Evolutionary conservation across 2,888 invertebrate genomes (phyloP), one percentile per base, ranked within the genome.

Genomic region (Cremastobaeus sp.): DNA sequence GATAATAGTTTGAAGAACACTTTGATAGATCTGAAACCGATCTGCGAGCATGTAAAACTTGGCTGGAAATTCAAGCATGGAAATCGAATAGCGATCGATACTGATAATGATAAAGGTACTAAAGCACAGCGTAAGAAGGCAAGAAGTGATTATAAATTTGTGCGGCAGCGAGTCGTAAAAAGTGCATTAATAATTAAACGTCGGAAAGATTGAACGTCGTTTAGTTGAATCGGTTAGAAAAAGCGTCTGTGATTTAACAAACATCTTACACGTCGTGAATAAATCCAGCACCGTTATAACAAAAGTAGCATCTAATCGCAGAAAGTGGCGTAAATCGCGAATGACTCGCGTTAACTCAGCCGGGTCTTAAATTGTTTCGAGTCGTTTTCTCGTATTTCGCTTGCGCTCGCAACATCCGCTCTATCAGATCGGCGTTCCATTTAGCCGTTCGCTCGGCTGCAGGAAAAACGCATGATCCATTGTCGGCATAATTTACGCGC

Each of bases 401-500:
- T 12, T 18, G 3, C 43, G 11, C 43, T 43, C 20, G 1, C 37
- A 17, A 28, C 35, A 32, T 59, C 43, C 52, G 37, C 37, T 60
- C 45, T 69, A 69, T 69, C 68, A 60, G 69, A 62, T 60, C 60
- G 18, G 52, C 68, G 62, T 48, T 60, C 47, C 52, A 50, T 54
- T 69, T 50, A 3, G 47, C 30, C 35, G 25, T 15, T 55, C 47
- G 21, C 59, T 35, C 52, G 20, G 34, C 37, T 14, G 21, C 41
- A n/a, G 32, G 18, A 48, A 37, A 50, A 65, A 54, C 35, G 28
- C 54, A 48, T 59, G 66, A 65, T 66, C 60, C 66, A 72, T 66
- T 72, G 72, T 72, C 54, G 52, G 54, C 20, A 55, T 62, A 66
- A 73, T 73, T 73, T 66, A 73, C 55, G 47, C 45, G 37, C 47